Evolutionary conservation across 2,888 invertebrate species (phyloP).

Genomic region (Elmis aenea): DNA sequence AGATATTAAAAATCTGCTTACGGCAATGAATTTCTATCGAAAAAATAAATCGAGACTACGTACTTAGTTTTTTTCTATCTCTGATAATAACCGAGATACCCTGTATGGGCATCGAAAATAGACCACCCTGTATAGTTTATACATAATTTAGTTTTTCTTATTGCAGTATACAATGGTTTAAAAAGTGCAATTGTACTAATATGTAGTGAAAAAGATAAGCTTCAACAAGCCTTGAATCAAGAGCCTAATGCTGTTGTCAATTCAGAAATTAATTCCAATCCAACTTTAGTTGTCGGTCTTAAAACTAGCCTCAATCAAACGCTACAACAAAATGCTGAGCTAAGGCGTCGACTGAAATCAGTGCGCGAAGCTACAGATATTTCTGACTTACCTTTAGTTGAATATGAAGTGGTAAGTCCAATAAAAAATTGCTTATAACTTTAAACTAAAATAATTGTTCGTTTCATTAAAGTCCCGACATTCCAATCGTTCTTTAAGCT

Average conservation of each 20-base stretch:
- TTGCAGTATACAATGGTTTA: conserved; percentile 51
- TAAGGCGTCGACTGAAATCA: conserved; percentile 57
- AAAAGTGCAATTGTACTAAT: conserved; percentile 47
- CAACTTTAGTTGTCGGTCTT: conserved; percentile 49
- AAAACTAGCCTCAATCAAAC: conserved; percentile 60
- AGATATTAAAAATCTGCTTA: too few relatives aligned
- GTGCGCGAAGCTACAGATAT: conserved; percentile 62
- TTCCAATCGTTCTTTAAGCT: conserved; percentile 58
- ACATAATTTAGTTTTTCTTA: too few relatives aligned
- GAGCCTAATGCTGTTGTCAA: conserved; percentile 40
- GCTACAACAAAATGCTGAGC: conserved; percentile 70
- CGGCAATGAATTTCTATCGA: too few relatives aligned
- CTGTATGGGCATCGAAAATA: too few relatives aligned
- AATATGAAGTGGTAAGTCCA: conserved; percentile 34
- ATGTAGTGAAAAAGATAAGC: conserved; percentile 54
- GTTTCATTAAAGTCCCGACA: conserved; percentile 1
- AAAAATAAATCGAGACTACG: too few relatives aligned
- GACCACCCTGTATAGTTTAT: too few relatives aligned
- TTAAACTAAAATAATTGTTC: background rate
- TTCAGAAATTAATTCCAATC: conserved; percentile 38
- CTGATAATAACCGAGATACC: too few relatives aligned
- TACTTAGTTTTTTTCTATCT: too few relatives aligned
- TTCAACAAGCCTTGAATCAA: conserved; percentile 58
- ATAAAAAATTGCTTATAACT: background rate
- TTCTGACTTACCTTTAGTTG: conserved; percentile 55